phyloP scores from a whole-genome alignment of 1,140 invertebrate species.

The Eueides isabella region DNA sequence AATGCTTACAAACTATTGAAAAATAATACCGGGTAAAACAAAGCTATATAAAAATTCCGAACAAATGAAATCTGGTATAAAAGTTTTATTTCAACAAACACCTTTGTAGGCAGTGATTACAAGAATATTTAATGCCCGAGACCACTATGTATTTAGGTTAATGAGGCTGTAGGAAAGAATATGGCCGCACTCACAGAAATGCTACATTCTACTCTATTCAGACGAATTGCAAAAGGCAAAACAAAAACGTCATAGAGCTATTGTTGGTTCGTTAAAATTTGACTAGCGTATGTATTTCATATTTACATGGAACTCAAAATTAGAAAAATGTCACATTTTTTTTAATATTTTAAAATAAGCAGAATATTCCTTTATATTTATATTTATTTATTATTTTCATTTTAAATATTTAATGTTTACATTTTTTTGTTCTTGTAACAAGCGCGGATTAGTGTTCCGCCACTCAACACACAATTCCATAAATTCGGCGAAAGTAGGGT shows the following conservation, averaged over 20 bases:
- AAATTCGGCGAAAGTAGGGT: background rate
- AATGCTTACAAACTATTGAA: slow-evolving; percentile 8
- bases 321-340: no score
- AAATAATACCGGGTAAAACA: slow-evolving; percentile 3
- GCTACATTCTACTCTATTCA: slow-evolving; percentile 20
- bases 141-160: slow-evolving; percentile 40
- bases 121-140: slow-evolving; percentile 32
- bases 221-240: slow-evolving; percentile 34
- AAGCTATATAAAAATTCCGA: background rate
- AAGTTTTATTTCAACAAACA: slow-evolving; percentile 18
- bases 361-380: no score
- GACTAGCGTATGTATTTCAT: background rate
- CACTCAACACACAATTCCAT: background rate
- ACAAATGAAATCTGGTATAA: slow-evolving; percentile 17
- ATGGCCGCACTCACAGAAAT: slow-evolving; percentile 22
- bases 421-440: no score
- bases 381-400: no score
- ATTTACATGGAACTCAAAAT: background rate
- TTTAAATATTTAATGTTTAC: no score
- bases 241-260: slow-evolving; percentile 11
- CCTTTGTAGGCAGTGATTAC: slow-evolving; percentile 32
- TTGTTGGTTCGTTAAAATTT: slow-evolving; percentile 3
- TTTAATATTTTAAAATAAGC: no score
- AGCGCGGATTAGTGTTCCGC: background rate
- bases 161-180: slow-evolving; percentile 34